A percentile compares a stretch with the other conserved stretches of the same genome.
These are phyloP conservation scores for Lepilemur septentrionalis DNA, from an alignment of 2,797 vertebrate species.

Conservation along the genomic window DNA sequence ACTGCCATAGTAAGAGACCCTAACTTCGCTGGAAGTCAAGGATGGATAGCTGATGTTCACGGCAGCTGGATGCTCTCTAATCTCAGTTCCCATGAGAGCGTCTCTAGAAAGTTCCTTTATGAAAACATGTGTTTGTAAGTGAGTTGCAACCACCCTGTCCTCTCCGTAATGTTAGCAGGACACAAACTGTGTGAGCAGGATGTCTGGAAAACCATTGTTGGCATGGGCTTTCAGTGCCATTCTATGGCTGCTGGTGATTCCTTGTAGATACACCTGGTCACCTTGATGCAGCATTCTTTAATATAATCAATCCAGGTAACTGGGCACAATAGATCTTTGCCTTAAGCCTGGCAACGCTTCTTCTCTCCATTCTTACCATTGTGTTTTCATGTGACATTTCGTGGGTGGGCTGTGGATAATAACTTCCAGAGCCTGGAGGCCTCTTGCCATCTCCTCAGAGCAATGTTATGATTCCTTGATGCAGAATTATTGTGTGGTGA, in stretches of 20 bases:
- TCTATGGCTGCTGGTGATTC: neutral
- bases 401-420: neutral
- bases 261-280: neutral
- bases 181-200: neutral
- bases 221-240: neutral
- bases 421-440: neutral
- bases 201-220: neutral
- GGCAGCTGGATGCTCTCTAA: neutral
- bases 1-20: neutral
- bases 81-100: slow-evolving; percentile 14
- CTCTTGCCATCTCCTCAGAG: neutral
- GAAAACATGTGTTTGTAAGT: neutral
- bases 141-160: neutral
- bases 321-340: neutral
- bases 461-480: neutral
- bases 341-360: neutral
- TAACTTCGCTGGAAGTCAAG: slow-evolving; percentile 52
- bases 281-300: neutral
- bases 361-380: neutral
- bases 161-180: neutral
- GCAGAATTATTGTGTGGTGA: neutral
- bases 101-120: neutral
- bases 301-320: neutral
- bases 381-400: neutral
- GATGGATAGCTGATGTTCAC: neutral